Evolutionary conservation across 1,140 invertebrate species (phyloP).

Genomic region (Lanistes nyassanus): DNA sequence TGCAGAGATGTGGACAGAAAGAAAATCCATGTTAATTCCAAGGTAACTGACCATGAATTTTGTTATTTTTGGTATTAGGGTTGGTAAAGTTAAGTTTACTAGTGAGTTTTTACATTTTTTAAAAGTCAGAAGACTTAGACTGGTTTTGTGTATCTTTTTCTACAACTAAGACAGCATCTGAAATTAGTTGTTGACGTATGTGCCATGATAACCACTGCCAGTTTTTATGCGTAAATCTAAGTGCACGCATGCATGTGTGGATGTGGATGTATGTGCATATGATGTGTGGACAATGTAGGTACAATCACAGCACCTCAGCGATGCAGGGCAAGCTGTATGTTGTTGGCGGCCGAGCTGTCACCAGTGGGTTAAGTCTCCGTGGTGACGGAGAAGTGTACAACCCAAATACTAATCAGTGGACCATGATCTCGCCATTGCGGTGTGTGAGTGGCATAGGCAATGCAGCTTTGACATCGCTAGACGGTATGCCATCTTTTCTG

Average conservation of each 20-base stretch:
- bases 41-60: no score
- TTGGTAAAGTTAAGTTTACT: no score
- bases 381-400: slow-evolving; percentile 25
- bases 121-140: neutral
- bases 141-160: neutral
- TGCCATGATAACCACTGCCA: neutral
- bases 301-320: slow-evolving; percentile 19
- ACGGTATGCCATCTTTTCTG: slow-evolving; percentile 14
- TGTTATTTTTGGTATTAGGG: no score
- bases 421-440: slow-evolving; percentile 3
- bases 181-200: neutral
- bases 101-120: neutral
- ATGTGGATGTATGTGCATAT: neutral
- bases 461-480: slow-evolving; percentile 19
- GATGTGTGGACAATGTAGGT: slow-evolving; percentile 3
- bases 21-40: slow-evolving; percentile 17
- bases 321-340: slow-evolving; percentile 20
- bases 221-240: no score
- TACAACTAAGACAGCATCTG: neutral
- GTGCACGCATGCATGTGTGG: neutral
- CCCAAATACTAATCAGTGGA: slow-evolving; percentile 29
- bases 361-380: neutral
- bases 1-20: slow-evolving; percentile 15
- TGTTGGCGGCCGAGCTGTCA: slow-evolving; percentile 12
- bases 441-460: slow-evolving; percentile 22